These are phyloP conservation scores for Caenorhabditis virilis DNA, from an alignment of 2,888 invertebrate species.

Conservation along the genomic window DNA sequence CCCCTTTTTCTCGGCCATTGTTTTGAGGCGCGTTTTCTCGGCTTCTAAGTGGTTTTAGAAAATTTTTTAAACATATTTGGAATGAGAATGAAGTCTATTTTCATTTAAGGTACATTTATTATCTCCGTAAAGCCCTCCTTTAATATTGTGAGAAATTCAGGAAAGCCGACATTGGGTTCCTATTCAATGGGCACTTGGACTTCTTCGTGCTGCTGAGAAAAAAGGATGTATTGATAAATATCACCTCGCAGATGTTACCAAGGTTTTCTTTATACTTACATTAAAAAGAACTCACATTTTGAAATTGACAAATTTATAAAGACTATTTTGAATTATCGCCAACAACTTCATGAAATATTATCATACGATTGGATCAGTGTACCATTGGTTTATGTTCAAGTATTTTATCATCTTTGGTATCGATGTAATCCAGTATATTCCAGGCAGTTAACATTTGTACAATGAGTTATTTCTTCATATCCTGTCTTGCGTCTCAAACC, in stretches of 20 bases:
- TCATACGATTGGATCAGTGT: conserved; percentile 53
- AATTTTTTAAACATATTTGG: too few relatives aligned
- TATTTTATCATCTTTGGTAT: too few relatives aligned
- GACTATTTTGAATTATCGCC: conserved; percentile 42
- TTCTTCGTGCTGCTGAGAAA: conserved; percentile 21
- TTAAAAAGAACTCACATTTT: too few relatives aligned
- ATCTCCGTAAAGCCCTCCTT: too few relatives aligned
- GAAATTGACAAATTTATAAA: conserved; percentile 3
- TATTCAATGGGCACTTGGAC: conserved; percentile 44
- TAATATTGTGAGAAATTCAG: conserved; percentile 11
- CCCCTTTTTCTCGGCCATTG: too few relatives aligned
- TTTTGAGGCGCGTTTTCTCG: too few relatives aligned
- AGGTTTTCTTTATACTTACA: too few relatives aligned
- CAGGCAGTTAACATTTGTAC: conserved; percentile 47
- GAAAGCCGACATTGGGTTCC: conserved; percentile 50
- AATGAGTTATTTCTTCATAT: conserved; percentile 43
- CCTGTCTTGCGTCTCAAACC: conserved; percentile 43
- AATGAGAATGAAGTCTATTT: too few relatives aligned
- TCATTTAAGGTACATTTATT: too few relatives aligned
- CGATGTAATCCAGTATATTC: too few relatives aligned
- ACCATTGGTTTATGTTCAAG: conserved; percentile 53
- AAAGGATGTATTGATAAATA: conserved; percentile 24
- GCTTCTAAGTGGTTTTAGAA: too few relatives aligned
- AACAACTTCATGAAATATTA: conserved; percentile 51
- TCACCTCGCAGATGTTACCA: conserved; percentile 28